Evolutionary conservation across 2,797 vertebrate species (phyloP), one percentile per base, ranked within the genome.

Genomic region (Pipistrellus nathusii): DNA sequence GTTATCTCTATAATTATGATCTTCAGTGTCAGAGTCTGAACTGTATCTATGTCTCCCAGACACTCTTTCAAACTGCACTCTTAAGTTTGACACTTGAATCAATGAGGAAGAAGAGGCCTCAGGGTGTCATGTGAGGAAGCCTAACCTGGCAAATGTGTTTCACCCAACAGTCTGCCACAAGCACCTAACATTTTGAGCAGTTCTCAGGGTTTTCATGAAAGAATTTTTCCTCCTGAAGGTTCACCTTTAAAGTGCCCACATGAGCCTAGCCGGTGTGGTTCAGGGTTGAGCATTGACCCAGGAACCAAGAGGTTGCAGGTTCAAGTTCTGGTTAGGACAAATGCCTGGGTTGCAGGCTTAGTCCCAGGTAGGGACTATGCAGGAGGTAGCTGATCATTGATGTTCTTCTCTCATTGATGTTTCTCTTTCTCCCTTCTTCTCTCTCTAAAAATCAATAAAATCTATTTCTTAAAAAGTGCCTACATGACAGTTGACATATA

Each of bases 131-230:
- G 35, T 55, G 48, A 57, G 30, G 48, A 62, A 81, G 11, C 0
- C 30, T 59, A 77, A 15, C 81, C 62, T 81, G 57, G 44, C 6
- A 32, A 38, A 4, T 71, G 62, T 46, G 27, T 80, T 55, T 84
- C 35, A 90, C 20, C 46, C 17, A 75, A 76, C 14, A n/a, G 12
- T 51, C 41, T 21, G 3, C 15, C 57, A 66, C 3, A 20, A 44
- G 27, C 13, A 88, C 18, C 32, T 85, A 78, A 44, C 57, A 90
- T 51, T 88, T 13, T 51, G 53, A 90, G 20, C 68, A 25, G 3
- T 84, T 81, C 8, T 15, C 38, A 20, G 25, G 41, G 20, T 89
- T 91, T 93, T 77, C 69, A 69, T 71, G n/a, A 78, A 77, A 78
- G 10, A 53, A 81, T 73, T 88, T 93, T 55, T 21, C 8, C 57